Percentiles rank a stretch among this genome's conserved stretches.
phyloP scores from a whole-genome alignment of 2,113 vertebrate species.

The Poicephalus meyeri region DNA sequence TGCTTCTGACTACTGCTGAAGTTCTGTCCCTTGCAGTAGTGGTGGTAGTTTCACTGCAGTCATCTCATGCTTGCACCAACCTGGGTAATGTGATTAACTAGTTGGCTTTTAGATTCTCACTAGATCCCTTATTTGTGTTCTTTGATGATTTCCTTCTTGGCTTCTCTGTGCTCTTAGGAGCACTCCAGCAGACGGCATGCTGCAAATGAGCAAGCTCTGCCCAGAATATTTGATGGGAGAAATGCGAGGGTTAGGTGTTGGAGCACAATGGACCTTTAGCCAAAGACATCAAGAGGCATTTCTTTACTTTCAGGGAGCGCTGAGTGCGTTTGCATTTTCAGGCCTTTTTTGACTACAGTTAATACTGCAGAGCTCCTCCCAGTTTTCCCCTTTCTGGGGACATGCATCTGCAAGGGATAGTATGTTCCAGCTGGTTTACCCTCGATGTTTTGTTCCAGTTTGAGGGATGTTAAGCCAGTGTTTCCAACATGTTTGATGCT shows the following conservation, averaged over 20 bases:
- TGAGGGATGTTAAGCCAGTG: background rate
- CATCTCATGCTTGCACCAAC: background rate
- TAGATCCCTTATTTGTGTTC: background rate
- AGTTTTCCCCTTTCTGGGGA: background rate
- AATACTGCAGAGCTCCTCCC: background rate
- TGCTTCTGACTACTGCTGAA: background rate
- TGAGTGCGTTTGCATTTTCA: background rate
- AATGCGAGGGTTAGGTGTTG: background rate
- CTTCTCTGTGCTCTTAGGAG: background rate
- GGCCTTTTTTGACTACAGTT: background rate
- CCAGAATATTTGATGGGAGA: background rate
- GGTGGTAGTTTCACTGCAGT: background rate
- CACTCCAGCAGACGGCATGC: background rate
- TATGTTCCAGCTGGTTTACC: background rate
- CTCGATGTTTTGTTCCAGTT: background rate
- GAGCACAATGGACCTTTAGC: background rate
- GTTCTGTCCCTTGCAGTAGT: background rate
- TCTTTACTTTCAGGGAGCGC: background rate
- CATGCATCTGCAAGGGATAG: background rate
- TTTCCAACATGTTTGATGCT: background rate
- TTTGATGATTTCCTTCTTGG: background rate
- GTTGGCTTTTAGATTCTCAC: background rate
- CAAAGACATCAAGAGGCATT: background rate
- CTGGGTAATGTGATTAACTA: background rate
- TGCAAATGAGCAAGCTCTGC: background rate